Evolutionary conservation across 2,797 vertebrate genomes (phyloP), one percentile per base, ranked within the genome.

Genomic region (Malacoctenus gilli): DNA sequence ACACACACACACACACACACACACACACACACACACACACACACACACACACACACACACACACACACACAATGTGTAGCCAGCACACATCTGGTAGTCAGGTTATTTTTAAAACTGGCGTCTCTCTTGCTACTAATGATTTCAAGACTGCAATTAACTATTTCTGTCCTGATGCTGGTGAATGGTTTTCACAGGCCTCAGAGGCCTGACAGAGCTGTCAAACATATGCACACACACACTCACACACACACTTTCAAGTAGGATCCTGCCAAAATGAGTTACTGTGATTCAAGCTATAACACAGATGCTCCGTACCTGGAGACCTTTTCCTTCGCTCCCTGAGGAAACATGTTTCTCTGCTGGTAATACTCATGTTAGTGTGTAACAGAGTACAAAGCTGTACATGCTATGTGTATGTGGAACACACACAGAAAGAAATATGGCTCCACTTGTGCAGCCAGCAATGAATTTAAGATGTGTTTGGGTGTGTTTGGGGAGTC

Each of bases 131-230:
- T 65, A 54, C 82, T 85, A 89, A 87, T 82, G 79, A 82, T 65
- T 87, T 83, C 85, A 89, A 85, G 87, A 68, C 79, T 62, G 46
- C 74, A 87, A 85, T 85, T 83, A 87, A 77, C 70, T 82, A 63
- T 79, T 76, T 68, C 66, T 23, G 11, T 54, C 47, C 68, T 68
- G 56, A 73, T 9, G 15, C 21, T 32, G 28, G 49, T 49, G 59
- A 63, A 83, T 77, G 70, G 8, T 19, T 89, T 86, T 82, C 51
- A 75, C 79, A 80, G 74, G 53, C 72, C 66, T 68, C 60, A 61
- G 25, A 71, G 44, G 48, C 66, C 63, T 32, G 35, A 58, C 41
- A 20, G 65, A 57, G 37, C 74, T 67, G 65, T 58, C 59, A 73
- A 41, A 72, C 44, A 72, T 51, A 65, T 49, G 41, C 37, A 8